A percentile compares a stretch with the other conserved stretches of the same genome.
These are phyloP conservation scores for Dascyllus trimaculatus DNA, from an alignment of 2,113 vertebrate genomes.

Conservation along the genomic window DNA sequence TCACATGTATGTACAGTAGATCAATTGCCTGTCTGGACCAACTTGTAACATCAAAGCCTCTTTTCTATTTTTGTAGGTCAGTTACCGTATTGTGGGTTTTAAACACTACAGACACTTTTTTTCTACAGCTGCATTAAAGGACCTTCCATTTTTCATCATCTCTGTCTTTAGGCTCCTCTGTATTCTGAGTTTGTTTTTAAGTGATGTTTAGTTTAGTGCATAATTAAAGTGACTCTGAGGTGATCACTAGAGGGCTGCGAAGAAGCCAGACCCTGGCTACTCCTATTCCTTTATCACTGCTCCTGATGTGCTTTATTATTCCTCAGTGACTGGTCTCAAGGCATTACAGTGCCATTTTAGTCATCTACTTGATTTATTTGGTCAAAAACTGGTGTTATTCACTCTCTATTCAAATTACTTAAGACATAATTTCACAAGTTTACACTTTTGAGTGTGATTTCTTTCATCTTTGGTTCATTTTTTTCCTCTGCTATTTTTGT, in stretches of 20 bases:
- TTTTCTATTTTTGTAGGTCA: slow-evolving; percentile 55
- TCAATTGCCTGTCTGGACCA: slow-evolving; percentile 1
- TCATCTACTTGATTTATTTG: neutral
- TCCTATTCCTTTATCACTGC: neutral
- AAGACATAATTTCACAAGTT: neutral
- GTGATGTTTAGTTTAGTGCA: neutral
- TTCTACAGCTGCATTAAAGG: slow-evolving; percentile 26
- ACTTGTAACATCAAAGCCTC: slow-evolving; percentile 28
- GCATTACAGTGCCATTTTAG: neutral
- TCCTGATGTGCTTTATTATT: slow-evolving; percentile 6
- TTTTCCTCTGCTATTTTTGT: slow-evolving; percentile 53
- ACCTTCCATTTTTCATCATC: neutral
- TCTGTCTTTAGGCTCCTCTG: neutral
- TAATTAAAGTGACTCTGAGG: neutral
- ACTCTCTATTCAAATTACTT: neutral
- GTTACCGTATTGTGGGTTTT: neutral
- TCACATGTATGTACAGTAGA: slow-evolving; percentile 8
- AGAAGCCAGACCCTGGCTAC: neutral
- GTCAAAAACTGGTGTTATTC: neutral
- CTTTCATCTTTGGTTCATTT: slow-evolving; percentile 2
- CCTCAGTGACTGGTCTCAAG: neutral
- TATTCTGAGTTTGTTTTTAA: neutral
- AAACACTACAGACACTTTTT: slow-evolving; percentile 1
- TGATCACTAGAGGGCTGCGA: slow-evolving; percentile 5
- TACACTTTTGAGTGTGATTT: neutral